phyloP scores from a whole-genome alignment of 2,888 invertebrate species.

The Gerosis bhagava region DNA sequence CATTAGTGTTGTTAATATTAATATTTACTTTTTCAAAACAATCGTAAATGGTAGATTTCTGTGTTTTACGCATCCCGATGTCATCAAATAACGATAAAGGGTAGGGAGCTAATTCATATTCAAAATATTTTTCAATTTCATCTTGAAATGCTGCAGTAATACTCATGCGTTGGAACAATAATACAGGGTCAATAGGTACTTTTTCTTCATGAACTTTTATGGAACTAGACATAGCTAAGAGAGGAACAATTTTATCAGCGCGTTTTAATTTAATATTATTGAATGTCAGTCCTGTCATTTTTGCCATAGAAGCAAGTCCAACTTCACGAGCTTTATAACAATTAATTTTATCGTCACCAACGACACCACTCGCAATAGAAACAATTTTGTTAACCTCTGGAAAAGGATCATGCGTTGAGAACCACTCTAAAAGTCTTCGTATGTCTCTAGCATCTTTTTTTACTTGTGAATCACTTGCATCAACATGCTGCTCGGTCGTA shows the following conservation, averaged over 20 bases:
- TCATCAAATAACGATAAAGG: slow-evolving; percentile 37
- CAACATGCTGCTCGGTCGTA: slow-evolving; percentile 51
- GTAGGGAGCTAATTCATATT: slow-evolving; percentile 37
- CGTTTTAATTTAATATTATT: slow-evolving; percentile 42
- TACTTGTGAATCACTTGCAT: slow-evolving; percentile 48
- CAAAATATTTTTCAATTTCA: slow-evolving; percentile 35
- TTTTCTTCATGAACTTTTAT: slow-evolving; percentile 33
- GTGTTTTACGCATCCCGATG: slow-evolving; percentile 38
- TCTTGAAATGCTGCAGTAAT: slow-evolving; percentile 34
- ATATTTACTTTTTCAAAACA: slow-evolving; percentile 31
- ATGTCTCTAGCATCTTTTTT: slow-evolving; percentile 20
- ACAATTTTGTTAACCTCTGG: slow-evolving; percentile 30
- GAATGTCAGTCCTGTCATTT: slow-evolving; percentile 34
- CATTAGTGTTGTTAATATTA: slow-evolving; percentile 32
- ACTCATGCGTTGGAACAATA: slow-evolving; percentile 35
- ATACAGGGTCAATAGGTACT: slow-evolving; percentile 35
- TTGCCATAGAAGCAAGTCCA: slow-evolving; percentile 36
- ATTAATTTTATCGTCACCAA: slow-evolving; percentile 38
- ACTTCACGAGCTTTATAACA: slow-evolving; percentile 39
- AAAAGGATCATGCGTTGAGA: slow-evolving; percentile 33
- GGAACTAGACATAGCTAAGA: slow-evolving; percentile 32
- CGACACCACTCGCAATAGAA: slow-evolving; percentile 35
- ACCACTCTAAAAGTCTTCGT: slow-evolving; percentile 31
- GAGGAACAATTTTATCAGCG: slow-evolving; percentile 37
- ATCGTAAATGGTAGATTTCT: slow-evolving; percentile 38